These are phyloP conservation scores for Macquaria ambigua DNA, from an alignment of 2,113 vertebrate species.

Conservation along the genomic window DNA sequence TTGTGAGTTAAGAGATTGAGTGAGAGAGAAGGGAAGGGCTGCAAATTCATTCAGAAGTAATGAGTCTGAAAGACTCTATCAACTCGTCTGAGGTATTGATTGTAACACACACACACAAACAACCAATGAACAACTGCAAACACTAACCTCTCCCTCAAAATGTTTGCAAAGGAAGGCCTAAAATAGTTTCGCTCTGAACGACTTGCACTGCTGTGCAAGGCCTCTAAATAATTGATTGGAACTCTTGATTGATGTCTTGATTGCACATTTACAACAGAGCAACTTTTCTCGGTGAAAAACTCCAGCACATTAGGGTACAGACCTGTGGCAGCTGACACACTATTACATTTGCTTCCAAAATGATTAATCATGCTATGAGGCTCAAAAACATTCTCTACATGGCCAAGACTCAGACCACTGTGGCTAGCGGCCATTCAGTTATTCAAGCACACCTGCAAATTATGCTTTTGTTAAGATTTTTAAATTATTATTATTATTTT, in stretches of 20 bases:
- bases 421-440: not conserved
- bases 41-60: conserved; percentile 56
- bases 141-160: conserved; percentile 23
- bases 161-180: conserved; percentile 34
- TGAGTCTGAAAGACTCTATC: conserved; percentile 54
- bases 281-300: conserved; percentile 51
- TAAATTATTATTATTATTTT: too few relatives aligned
- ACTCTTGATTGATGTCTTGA: conserved; percentile 63
- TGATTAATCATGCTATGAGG: conserved; percentile 38
- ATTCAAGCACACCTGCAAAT: conserved; percentile 10
- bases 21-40: not conserved
- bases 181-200: conserved; percentile 38
- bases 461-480: not conserved
- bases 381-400: not conserved
- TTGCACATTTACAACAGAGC: conserved; percentile 57
- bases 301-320: conserved; percentile 41
- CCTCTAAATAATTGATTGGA: conserved; percentile 63
- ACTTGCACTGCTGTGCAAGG: conserved; percentile 31
- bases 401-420: not conserved
- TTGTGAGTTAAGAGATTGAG: conserved; percentile 36
- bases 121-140: conserved; percentile 17
- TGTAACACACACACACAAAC: not conserved
- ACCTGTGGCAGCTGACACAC: conserved; percentile 39
- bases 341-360: conserved; percentile 54
- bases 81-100: conserved; percentile 48